Evolutionary conservation across 1,140 invertebrate genomes (phyloP), one percentile per base, ranked within the genome.

Genomic region (Scaptodrosophila lebanonensis): DNA sequence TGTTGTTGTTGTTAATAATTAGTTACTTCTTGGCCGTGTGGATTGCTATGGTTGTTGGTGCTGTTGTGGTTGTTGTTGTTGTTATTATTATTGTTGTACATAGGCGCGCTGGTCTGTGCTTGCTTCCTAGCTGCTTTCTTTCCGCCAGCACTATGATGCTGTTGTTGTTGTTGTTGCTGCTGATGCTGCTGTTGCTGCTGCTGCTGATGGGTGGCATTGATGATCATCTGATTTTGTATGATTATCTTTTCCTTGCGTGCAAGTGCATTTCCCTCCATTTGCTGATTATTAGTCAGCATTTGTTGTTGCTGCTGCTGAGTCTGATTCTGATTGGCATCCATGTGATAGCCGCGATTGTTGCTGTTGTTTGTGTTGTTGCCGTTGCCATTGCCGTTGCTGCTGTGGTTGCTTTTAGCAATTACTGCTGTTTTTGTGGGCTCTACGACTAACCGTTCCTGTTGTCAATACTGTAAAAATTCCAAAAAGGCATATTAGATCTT

Each of bases 361-460:
- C 42, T 82, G 53, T 25, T 66, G 51, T 33, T 54, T 39, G 38
- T 83, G 57, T 18, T 54, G 57, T 25, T 52, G 43, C 8, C 16
- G 22, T 13, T 27, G 63, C 52, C 58, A 65, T 64, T 63, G 61
- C 39, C 59, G 59, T 40, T 50, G 59, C 42, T 57, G 54, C 49
- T 52, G 50, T 25, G 62, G 63, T 35, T 59, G 64, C 20, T 62
- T 25, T 68, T 60, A 60, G 30, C 63, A 53, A 47, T 66, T 64
- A 32, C 54, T 73, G 73, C 52, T 65, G 60, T 61, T 65, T 67
- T 83, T 84, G 67, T 72, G 70, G 63, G 66, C 62, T 83, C 76
- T 71, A 66, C 84, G 75, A 79, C 75, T 82, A 69, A 54, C 71
- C 77, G 85, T 86, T 86, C 84, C 83, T 86, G 84, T 79, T 86